These are phyloP conservation scores for Rotaria socialis DNA, from an alignment of 2,888 invertebrate genomes.

Conservation along the genomic window DNA sequence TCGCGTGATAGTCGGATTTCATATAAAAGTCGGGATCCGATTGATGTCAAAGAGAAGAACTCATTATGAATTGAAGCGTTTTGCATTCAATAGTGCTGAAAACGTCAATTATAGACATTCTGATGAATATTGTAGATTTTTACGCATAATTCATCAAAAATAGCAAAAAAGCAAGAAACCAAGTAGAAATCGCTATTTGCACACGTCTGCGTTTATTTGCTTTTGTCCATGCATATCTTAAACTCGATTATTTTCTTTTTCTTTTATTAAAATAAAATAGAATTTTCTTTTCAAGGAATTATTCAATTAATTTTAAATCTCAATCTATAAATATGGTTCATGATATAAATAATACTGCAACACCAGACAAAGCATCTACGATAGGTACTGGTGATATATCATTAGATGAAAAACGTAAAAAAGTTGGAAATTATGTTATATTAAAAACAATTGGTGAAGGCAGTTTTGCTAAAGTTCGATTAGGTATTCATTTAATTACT, in stretches of 20 bases:
- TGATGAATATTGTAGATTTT: background rate
- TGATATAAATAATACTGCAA: background rate
- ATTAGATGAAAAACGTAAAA: constrained; percentile 52
- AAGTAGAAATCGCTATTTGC: background rate
- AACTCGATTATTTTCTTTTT: background rate
- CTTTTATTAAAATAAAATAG: background rate
- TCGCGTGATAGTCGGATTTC: no score
- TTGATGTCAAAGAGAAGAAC: no score
- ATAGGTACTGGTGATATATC: background rate
- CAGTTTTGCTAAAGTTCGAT: constrained; percentile 52
- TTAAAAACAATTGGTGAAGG: constrained; percentile 52
- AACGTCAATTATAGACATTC: no score
- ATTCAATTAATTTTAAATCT: background rate
- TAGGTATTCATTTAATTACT: constrained; percentile 52
- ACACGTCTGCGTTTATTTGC: background rate
- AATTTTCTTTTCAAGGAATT: background rate
- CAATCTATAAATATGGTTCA: background rate
- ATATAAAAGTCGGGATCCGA: no score
- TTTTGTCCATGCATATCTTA: background rate
- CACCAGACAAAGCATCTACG: background rate
- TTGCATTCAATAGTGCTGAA: no score
- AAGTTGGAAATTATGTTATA: constrained; percentile 53
- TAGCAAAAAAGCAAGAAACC: background rate
- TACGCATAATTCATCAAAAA: background rate
- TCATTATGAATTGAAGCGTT: no score